phyloP scores from a whole-genome alignment of 1,140 invertebrate species.

The Calephelis virginiensis region DNA sequence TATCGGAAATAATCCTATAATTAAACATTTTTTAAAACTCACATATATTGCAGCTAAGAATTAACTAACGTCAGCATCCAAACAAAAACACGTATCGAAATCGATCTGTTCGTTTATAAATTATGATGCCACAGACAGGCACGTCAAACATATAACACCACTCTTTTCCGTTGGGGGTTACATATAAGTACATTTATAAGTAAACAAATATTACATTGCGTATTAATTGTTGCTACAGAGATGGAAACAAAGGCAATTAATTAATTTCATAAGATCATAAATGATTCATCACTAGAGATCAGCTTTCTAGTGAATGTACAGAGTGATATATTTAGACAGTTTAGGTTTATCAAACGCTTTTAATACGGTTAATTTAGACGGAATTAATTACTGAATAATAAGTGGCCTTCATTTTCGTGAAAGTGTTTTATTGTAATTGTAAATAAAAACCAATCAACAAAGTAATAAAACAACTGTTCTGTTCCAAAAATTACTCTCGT shows the following conservation, averaged over 20 bases:
- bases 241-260: neutral
- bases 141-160: too few relatives aligned
- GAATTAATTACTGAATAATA: constrained; percentile 9
- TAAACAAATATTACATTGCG: neutral
- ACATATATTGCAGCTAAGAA: too few relatives aligned
- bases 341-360: constrained; percentile 3
- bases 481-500: too few relatives aligned
- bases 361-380: constrained; percentile 1
- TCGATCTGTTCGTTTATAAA: too few relatives aligned
- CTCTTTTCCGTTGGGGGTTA: too few relatives aligned
- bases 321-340: constrained; percentile 1
- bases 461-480: too few relatives aligned
- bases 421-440: constrained; percentile 1
- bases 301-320: constrained; percentile 1
- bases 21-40: too few relatives aligned
- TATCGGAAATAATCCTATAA: too few relatives aligned
- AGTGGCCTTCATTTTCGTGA: neutral
- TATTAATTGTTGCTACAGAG: neutral
- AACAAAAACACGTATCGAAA: too few relatives aligned
- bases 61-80: too few relatives aligned
- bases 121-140: too few relatives aligned
- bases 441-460: neutral
- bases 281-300: constrained; percentile 7
- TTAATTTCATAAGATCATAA: neutral
- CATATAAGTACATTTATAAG: too few relatives aligned